These are phyloP conservation scores for Antechinus stuartii DNA, from an alignment of 2,113 vertebrate genomes.

Conservation along the genomic window DNA sequence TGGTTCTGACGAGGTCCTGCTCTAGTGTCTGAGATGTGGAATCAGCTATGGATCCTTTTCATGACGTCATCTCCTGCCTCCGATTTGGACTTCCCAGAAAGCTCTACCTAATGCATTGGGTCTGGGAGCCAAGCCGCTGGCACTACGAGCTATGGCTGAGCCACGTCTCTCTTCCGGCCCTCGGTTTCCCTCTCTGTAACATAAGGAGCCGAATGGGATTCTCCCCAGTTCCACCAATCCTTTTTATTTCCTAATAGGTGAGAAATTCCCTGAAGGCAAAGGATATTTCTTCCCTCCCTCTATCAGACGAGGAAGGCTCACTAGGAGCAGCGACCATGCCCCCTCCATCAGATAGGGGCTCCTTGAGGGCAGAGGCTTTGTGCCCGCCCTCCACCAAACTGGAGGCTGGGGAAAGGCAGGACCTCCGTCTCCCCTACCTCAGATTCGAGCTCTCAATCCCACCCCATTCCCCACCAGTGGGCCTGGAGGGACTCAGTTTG, in stretches of 20 bases:
- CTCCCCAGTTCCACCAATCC: not conserved
- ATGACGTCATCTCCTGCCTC: not conserved
- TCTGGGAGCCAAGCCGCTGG: not conserved
- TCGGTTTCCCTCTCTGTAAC: not conserved
- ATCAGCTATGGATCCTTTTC: not conserved
- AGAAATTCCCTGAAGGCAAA: not conserved
- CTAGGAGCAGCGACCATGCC: not conserved
- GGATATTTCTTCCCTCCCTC: not conserved
- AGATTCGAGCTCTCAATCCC: not conserved
- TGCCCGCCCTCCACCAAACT: not conserved
- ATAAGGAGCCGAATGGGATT: not conserved
- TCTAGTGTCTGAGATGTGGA: not conserved
- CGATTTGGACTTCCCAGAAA: not conserved
- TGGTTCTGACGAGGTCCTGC: not conserved
- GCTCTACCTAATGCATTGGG: not conserved
- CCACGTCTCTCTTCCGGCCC: not conserved
- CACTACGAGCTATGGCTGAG: not conserved
- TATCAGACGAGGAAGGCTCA: not conserved
- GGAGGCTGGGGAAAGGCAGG: not conserved
- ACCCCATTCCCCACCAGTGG: not conserved
- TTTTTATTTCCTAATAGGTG: not conserved
- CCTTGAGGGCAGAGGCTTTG: too few relatives aligned
- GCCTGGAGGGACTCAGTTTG: not conserved
- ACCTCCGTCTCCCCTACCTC: not conserved
- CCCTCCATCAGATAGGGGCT: not conserved